Evolutionary conservation across 2,113 vertebrate genomes (phyloP).

Genomic region (Dryoscopus gambensis): DNA sequence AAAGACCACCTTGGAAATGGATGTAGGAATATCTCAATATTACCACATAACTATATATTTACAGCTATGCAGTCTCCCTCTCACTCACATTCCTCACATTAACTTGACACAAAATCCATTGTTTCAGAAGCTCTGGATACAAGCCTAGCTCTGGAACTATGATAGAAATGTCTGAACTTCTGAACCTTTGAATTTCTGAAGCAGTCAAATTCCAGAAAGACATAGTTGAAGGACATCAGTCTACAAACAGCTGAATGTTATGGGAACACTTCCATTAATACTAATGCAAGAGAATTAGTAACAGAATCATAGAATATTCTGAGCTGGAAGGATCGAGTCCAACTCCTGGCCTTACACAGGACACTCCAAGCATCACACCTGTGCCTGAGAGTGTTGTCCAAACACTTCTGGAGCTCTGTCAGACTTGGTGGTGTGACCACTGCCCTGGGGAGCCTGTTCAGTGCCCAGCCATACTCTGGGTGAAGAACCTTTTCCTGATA

Average conservation of each 20-base stretch:
- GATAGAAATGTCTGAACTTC: neutral
- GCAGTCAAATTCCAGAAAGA: neutral
- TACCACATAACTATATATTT: neutral
- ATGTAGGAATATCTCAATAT: neutral
- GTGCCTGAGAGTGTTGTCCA: neutral
- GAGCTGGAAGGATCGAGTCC: neutral
- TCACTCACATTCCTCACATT: neutral
- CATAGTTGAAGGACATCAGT: neutral
- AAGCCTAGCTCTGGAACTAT: neutral
- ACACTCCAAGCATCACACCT: neutral
- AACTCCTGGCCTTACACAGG: no score
- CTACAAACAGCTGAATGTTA: neutral
- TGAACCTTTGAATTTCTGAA: neutral
- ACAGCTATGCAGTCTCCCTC: neutral
- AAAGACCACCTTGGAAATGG: neutral
- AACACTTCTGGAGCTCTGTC: neutral
- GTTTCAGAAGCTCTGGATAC: neutral
- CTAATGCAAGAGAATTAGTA: neutral
- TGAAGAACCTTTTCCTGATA: neutral
- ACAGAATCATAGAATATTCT: neutral
- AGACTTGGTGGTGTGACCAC: neutral
- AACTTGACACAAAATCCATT: neutral
- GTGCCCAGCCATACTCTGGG: fast-evolving
- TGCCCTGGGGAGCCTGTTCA: neutral
- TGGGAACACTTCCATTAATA: neutral